Base-by-base conservation (phyloP, 2,888 invertebrate genomes). In the Zootermopsis nevadensis region DNA sequence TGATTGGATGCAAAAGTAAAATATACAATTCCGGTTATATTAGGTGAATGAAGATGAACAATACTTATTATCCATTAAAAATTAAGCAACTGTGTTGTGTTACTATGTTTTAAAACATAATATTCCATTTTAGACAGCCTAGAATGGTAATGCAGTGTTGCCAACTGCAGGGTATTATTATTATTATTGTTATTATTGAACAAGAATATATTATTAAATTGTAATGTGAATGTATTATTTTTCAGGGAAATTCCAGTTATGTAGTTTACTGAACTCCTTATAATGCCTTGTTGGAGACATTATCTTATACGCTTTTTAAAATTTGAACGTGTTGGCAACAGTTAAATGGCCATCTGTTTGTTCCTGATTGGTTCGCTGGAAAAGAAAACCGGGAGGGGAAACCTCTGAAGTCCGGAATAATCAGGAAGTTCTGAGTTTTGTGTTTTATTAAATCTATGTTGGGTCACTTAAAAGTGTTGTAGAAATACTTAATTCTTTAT, bases 271-370 rank as follows among this genome's bases (percentile, higher is more conserved):
- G 2, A 60, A 60, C 60, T 0, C 10, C 12, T n/a, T n/a, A 27
- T n/a, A n/a, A n/a, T 27, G n/a, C 2, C 6, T 6, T 60, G 12
- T 60, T 60, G 4, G 60, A 27, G 27, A 27, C 60, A 48, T 60
- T n/a, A 60, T 4, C 3, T 12, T 8, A 12, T 48, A 48, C 4
- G 10, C 27, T n/a, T 27, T 60, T n/a, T 60, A n/a, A 27, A 60
- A 6, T 27, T 8, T 2, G n/a, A 60, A 60, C 60, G 22, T 35
- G 42, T 38, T 72, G 81, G 81, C 79, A 82, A 72, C 74, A 55
- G 35, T 12, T 30, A 60, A 55, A 74, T 42, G 38, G 83, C 80
- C 83, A 83, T 74, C 83, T 83, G 83, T 83, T 72, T 83, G 83
- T 83, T 80, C 33, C 53, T 83, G 83, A 83, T 83, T 83, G 83